Evolutionary conservation across 2,888 invertebrate species (phyloP).

Genomic region (Oxyteleia sp.): DNA sequence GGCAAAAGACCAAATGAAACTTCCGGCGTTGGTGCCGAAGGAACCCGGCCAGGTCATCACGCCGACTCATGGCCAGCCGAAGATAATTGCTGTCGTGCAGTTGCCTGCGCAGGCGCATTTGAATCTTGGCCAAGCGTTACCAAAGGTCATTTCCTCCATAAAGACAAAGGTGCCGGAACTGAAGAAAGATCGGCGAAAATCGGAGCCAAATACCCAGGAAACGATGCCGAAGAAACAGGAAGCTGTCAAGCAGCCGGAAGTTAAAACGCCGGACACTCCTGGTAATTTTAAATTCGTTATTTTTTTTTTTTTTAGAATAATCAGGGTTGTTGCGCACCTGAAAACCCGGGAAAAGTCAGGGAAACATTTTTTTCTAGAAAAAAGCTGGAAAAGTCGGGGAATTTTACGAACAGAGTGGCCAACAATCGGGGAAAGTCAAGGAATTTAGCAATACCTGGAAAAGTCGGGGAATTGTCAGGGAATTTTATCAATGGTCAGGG

Average conservation of each 20-base stretch:
- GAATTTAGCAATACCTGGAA: too few relatives aligned
- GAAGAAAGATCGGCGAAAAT: constrained; percentile 55
- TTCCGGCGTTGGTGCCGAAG: constrained; percentile 68
- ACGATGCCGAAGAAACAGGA: constrained; percentile 28
- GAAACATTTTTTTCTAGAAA: too few relatives aligned
- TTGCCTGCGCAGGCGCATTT: constrained; percentile 52
- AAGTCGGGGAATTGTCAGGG: too few relatives aligned
- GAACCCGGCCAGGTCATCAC: constrained; percentile 46
- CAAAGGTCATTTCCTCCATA: constrained; percentile 17
- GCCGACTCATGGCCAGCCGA: constrained; percentile 61
- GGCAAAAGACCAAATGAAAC: constrained; percentile 80
- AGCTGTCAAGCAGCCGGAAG: constrained; percentile 20
- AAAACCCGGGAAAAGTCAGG: too few relatives aligned
- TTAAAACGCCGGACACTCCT: constrained; percentile 61
- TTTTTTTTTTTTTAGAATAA: neutral
- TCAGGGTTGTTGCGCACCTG: too few relatives aligned
- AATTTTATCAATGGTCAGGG: too few relatives aligned
- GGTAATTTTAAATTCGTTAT: constrained; percentile 31
- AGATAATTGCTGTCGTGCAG: constrained; percentile 65
- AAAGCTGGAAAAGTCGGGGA: too few relatives aligned
- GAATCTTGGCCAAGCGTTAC: constrained; percentile 8
- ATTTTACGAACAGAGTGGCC: too few relatives aligned
- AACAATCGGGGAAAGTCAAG: too few relatives aligned
- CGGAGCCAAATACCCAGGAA: constrained; percentile 15
- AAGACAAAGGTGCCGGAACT: constrained; percentile 46